Evolutionary conservation across 2,797 vertebrate species (phyloP).

Genomic region (Lepus oiostolus): DNA sequence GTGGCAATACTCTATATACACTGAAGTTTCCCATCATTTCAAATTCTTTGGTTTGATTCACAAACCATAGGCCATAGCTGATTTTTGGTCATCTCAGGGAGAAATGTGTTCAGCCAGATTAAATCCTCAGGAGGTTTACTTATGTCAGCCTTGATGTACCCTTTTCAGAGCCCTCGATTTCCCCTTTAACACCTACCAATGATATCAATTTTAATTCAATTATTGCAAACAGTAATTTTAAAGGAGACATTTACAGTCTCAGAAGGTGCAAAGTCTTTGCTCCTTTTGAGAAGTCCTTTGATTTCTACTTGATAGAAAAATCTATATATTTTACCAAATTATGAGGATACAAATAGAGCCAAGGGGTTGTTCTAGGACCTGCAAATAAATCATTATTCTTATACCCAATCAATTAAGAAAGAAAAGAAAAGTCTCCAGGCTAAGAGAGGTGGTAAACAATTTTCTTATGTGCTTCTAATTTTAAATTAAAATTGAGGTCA

Average conservation of each 20-base stretch:
- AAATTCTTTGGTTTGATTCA: background rate
- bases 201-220: constrained; percentile 36
- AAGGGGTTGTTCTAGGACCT: constrained; percentile 34
- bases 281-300: constrained; percentile 40
- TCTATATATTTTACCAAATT: constrained; percentile 42
- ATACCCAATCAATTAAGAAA: constrained; percentile 21
- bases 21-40: constrained; percentile 28
- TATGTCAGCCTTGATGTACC: background rate
- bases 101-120: background rate
- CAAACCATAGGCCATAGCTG: background rate
- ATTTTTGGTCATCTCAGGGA: background rate
- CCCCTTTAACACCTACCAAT: background rate
- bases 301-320: constrained; percentile 25
- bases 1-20: background rate
- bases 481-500: constrained; percentile 81
- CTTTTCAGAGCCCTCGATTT: background rate
- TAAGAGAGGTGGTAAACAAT: constrained; percentile 71
- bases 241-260: background rate
- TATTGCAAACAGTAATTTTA: background rate
- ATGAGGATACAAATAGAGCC: constrained; percentile 59
- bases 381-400: constrained; percentile 75
- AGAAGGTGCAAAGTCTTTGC: background rate
- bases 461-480: constrained; percentile 67
- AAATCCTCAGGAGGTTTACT: background rate
- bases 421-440: constrained; percentile 20